Evolutionary conservation across 1,140 invertebrate genomes (phyloP).

Genomic region (Hesperophylax magnus): DNA sequence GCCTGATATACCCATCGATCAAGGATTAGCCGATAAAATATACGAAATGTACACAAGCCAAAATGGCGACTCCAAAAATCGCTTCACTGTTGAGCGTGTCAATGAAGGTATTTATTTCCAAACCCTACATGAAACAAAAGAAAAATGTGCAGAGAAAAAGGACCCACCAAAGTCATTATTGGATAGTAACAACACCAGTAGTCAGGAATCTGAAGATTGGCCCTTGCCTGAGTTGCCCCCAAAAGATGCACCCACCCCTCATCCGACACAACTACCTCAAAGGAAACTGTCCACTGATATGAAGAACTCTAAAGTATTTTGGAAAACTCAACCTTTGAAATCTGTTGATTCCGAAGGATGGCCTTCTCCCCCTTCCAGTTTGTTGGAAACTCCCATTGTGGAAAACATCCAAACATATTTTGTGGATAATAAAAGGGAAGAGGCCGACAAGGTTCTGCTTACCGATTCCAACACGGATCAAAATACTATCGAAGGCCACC

Average conservation of each 20-base stretch:
- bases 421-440: conserved; percentile 79
- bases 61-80: conserved; percentile 60
- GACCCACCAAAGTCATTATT: conserved; percentile 47
- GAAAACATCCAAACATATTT: conserved; percentile 89
- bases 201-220: conserved; percentile 80
- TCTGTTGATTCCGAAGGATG: conserved; percentile 80
- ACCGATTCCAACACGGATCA: conserved; percentile 72
- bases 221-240: conserved; percentile 76
- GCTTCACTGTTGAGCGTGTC: conserved; percentile 54
- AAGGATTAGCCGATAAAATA: conserved; percentile 65
- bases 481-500: conserved; percentile 69
- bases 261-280: conserved; percentile 51
- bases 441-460: conserved; percentile 78
- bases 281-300: conserved; percentile 61
- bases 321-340: conserved; percentile 64
- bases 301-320: conserved; percentile 64
- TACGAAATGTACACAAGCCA: conserved; percentile 70
- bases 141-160: conserved; percentile 57
- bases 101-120: conserved; percentile 54
- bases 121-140: conserved; percentile 60
- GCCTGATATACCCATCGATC: conserved; percentile 85
- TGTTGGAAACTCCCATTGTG: conserved; percentile 76
- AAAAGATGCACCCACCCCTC: neutral
- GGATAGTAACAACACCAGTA: conserved; percentile 65
- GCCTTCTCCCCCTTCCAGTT: conserved; percentile 83